Percentiles rank a stretch among this genome's conserved stretches.
Conservation (phyloP, 2,113 vertebrate genomes). For the Hyaena hyaena region DNA sequence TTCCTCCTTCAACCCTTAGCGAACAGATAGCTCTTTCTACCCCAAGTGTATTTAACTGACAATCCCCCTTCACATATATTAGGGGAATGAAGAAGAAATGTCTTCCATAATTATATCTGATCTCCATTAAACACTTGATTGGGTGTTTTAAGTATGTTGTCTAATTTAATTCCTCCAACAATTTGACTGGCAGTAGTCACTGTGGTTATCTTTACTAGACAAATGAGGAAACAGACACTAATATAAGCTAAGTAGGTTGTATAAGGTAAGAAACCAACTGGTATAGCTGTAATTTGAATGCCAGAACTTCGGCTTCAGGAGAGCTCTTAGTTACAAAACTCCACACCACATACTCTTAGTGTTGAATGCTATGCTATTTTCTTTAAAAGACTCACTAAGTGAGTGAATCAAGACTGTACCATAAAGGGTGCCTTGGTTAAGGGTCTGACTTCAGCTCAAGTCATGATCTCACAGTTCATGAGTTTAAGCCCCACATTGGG, state of each 20-base stretch:
- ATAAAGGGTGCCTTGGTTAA: too few relatives aligned
- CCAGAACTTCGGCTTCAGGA: background rate
- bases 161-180: background rate
- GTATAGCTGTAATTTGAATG: background rate
- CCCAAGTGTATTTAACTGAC: too few relatives aligned
- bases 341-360: background rate
- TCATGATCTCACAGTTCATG: too few relatives aligned
- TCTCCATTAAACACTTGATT: background rate
- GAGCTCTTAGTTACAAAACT: background rate
- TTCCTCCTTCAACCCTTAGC: background rate
- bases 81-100: background rate
- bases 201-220: background rate
- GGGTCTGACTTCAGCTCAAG: too few relatives aligned
- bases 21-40: background rate
- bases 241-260: background rate
- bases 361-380: background rate
- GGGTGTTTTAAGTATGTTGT: rapidly evolving
- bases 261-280: background rate
- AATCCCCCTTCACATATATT: rapidly evolving
- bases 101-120: background rate
- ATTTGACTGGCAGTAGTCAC: background rate
- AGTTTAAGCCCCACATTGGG: too few relatives aligned
- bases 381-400: background rate
- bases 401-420: background rate
- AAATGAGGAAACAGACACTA: background rate